Percentiles rank a stretch among this genome's conserved stretches.
Conservation (phyloP, 2,113 vertebrate species). For the Morone chrysops region DNA sequence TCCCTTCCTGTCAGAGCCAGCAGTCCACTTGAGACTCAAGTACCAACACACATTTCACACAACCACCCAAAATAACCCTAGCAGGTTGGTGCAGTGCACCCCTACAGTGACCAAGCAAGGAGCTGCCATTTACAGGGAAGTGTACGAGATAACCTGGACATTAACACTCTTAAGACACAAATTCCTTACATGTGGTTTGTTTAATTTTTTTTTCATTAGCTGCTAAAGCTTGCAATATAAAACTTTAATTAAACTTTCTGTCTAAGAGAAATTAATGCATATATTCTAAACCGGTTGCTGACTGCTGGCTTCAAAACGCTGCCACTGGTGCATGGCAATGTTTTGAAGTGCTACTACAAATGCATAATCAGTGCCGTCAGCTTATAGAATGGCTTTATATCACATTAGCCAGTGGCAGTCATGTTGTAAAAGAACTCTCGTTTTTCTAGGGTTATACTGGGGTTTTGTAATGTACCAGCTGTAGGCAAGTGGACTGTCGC, state of each 20-base stretch:
- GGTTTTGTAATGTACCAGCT: conserved; percentile 62
- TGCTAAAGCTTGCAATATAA: conserved; percentile 16
- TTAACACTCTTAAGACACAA: neutral
- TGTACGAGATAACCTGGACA: neutral
- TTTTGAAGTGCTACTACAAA: conserved; percentile 70
- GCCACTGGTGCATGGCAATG: conserved; percentile 37
- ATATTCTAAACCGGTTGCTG: conserved; percentile 36
- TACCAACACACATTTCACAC: conserved; percentile 73
- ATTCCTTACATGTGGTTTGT: neutral
- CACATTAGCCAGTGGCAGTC: conserved; percentile 61
- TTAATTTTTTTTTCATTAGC: conserved; percentile 8
- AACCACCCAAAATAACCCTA: conserved; percentile 70
- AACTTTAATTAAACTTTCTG: neutral
- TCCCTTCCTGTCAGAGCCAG: conserved; percentile 72
- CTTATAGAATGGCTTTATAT: conserved; percentile 61
- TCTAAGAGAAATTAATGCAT: conserved; percentile 14
- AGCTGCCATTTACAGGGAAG: conserved; percentile 35
- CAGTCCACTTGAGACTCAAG: conserved; percentile 77
- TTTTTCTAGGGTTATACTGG: conserved; percentile 55
- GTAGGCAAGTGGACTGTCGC: conserved; percentile 58
- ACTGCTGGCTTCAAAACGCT: conserved; percentile 1
- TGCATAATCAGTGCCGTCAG: conserved; percentile 57
- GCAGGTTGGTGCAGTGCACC: conserved; percentile 28
- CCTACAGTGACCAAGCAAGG: conserved; percentile 40
- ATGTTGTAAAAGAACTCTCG: conserved; percentile 27